Base-by-base conservation (phyloP, 2,888 invertebrate species). In the Creontiades dilutus region DNA sequence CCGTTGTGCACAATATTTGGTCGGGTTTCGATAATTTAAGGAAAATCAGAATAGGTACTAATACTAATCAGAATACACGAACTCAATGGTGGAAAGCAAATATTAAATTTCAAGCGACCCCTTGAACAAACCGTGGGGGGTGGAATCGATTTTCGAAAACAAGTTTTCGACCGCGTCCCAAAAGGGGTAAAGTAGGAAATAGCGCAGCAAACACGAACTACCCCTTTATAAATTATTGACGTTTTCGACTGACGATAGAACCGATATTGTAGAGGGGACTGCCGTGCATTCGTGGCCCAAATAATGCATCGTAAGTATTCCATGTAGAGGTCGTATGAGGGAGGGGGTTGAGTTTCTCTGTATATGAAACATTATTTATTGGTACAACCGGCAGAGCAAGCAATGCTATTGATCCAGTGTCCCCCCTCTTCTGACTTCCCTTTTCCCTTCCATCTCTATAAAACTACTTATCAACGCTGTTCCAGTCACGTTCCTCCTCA, bases 341-440 rank as follows among this genome's bases (percentile, higher is more conserved):
- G 68, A 19, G 37, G 47, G 75, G 75, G 86, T 16, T 11, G 68
- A 23, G 68, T 88, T 48, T 46, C 76, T 87, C 88, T 78, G 88
- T 88, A 80, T 78, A 88, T 78, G 88, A 88, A 88, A 88, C 88
- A 88, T 88, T 88, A 88, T 88, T 88, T 88, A 88, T 88, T 88
- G 88, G 88, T 27, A 88, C 88, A 88, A 88, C 76, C 76, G 55
- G 88, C 88, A 88, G 78, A 88, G 88, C 76, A 88, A 88, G 88
- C 88, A 88, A 88, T 88, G 78, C 80, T 88, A 88, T 88, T 55
- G 88, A 88, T 88, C 76, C 86, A 47, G 16, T 27, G 23, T 14
- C 27, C 37, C n/a, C 57, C 61, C n/a, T 85, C 57, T 46, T 7
- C 61, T 28, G 19, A 28, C 46, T 85, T 84, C 16, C 19, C 28